Percentiles rank a stretch among this genome's conserved stretches.
phyloP scores from a whole-genome alignment of 2,113 vertebrate species.

The Aegotheles bennettii region DNA sequence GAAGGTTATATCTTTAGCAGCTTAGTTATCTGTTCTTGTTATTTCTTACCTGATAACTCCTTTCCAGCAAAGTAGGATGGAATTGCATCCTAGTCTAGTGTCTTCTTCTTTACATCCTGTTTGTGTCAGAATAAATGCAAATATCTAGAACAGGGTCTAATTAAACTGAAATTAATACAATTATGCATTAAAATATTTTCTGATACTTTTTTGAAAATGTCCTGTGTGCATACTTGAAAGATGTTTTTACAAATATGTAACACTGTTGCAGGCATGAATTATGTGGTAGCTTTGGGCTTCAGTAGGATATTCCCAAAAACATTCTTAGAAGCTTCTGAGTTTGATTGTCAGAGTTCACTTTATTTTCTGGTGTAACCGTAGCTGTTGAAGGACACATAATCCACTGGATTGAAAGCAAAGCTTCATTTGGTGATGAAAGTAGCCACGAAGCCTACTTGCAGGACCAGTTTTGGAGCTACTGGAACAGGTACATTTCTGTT shows the following conservation, averaged over 20 bases:
- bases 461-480: constrained; percentile 99
- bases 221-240: background rate
- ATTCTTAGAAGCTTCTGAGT: background rate
- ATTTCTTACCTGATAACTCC: background rate
- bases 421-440: constrained; percentile 96
- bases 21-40: background rate
- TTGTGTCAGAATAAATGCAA: background rate
- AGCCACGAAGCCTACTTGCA: constrained; percentile 94
- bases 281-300: background rate
- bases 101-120: background rate
- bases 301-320: background rate
- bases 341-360: constrained; percentile 43
- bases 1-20: background rate
- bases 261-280: background rate
- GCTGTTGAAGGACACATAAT: constrained; percentile 95
- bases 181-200: background rate
- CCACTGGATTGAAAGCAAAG: constrained; percentile 99
- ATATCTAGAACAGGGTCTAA: background rate
- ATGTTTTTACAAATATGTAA: background rate
- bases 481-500: constrained; percentile 87
- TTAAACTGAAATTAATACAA: background rate
- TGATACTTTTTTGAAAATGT: background rate
- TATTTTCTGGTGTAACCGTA: constrained; percentile 65
- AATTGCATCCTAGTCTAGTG: background rate
- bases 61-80: background rate